Percentiles rank a stretch among this genome's conserved stretches.
phyloP scores from a whole-genome alignment of 35 echinoderm and acorn worm genomes.

The Amphiura filiformis region DNA sequence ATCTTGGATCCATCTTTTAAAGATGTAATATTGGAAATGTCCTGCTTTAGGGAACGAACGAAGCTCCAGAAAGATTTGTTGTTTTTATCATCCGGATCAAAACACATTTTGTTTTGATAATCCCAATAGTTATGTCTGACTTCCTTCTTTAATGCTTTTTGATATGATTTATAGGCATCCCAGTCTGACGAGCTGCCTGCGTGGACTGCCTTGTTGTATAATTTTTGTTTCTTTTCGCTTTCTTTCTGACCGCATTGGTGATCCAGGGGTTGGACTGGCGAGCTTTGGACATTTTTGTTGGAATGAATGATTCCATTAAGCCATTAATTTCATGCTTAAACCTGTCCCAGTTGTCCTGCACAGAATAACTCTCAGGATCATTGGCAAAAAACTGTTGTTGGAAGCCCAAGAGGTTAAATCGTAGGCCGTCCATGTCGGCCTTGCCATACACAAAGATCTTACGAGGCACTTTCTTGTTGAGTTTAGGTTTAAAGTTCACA shows the following conservation, averaged over 20 bases:
- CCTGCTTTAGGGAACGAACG: slow-evolving; percentile 20
- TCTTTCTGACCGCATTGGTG: background rate
- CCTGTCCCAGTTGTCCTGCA: too few species aligned
- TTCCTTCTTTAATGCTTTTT: slow-evolving; percentile 26
- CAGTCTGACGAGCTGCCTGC: slow-evolving; percentile 4
- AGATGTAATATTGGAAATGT: slow-evolving; percentile 1
- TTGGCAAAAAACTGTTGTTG: slow-evolving; percentile 24
- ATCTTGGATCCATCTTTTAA: slow-evolving; percentile 4
- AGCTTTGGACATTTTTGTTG: slow-evolving; percentile 14
- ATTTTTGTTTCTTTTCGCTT: slow-evolving; percentile 21
- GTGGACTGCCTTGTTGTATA: slow-evolving; percentile 35
- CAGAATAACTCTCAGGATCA: background rate
- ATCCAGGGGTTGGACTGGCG: slow-evolving; percentile 10
- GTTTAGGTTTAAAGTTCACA: slow-evolving; percentile 5
- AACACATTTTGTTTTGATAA: slow-evolving; percentile 13
- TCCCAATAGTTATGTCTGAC: slow-evolving; percentile 15
- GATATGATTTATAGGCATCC: slow-evolving; percentile 23
- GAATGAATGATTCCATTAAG: slow-evolving; percentile 18
- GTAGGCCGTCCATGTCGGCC: slow-evolving; percentile 11
- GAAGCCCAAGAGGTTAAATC: slow-evolving; percentile 19
- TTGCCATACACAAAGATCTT: slow-evolving; percentile 35
- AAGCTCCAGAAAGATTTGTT: slow-evolving; percentile 42
- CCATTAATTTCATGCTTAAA: background rate
- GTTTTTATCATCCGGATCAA: slow-evolving; percentile 35
- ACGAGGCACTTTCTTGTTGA: slow-evolving; percentile 27